phyloP scores from a whole-genome alignment of 2,888 invertebrate species.

The Hymenopus coronatus region DNA sequence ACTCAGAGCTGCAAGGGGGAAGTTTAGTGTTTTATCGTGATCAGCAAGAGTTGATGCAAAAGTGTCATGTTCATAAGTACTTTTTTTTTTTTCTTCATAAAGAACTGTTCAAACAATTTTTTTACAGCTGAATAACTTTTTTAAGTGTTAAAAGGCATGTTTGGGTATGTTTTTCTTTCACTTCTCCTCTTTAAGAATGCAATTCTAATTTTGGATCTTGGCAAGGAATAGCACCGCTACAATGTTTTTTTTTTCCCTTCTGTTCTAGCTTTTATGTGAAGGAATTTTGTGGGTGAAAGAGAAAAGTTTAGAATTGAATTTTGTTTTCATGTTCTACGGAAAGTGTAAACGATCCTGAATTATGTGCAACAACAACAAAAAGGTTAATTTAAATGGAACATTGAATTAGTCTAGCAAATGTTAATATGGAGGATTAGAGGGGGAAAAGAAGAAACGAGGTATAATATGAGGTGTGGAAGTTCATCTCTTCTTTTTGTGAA shows the following conservation, averaged over 20 bases:
- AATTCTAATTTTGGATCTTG: neutral
- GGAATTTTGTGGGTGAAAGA: neutral
- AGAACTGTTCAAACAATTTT: neutral
- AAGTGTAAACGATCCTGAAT: neutral
- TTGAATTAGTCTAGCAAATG: conserved; percentile 11
- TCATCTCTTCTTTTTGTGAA: neutral
- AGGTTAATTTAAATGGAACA: conserved; percentile 7
- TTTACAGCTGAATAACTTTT: neutral
- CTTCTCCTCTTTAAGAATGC: neutral
- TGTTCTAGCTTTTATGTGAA: neutral
- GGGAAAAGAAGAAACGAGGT: neutral
- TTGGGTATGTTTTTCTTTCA: conserved; percentile 4
- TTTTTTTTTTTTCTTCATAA: neutral
- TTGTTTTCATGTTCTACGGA: neutral
- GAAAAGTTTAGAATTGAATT: neutral
- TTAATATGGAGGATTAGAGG: neutral
- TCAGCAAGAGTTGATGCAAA: neutral
- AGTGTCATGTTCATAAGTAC: neutral
- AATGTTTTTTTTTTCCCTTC: neutral
- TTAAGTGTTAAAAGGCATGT: neutral
- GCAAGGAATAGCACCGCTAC: neutral
- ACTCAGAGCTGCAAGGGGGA: neutral
- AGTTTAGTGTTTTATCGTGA: neutral
- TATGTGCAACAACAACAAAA: neutral
- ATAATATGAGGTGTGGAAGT: neutral